Percentiles rank a stretch among this genome's conserved stretches.
phyloP scores from a whole-genome alignment of 2,113 vertebrate genomes.

The Limnothrissa miodon region DNA sequence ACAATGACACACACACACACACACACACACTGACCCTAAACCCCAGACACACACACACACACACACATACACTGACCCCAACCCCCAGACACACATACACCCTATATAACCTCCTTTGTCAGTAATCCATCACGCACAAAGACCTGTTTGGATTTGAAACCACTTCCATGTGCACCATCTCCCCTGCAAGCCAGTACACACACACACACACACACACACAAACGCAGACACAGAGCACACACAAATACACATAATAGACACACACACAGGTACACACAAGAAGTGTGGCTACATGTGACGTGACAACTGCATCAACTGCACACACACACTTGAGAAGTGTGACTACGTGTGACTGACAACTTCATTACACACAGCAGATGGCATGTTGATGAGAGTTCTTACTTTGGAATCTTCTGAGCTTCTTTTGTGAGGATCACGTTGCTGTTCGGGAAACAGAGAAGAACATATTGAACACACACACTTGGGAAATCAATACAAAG shows the following conservation, averaged over 20 bases:
- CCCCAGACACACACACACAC: constrained; percentile 7
- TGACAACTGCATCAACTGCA: too few species aligned
- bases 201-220: constrained; percentile 30
- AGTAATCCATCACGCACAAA: constrained; percentile 64
- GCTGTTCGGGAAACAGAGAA: constrained; percentile 57
- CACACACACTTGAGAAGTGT: not conserved
- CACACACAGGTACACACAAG: not conserved
- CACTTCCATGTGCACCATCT: constrained; percentile 67
- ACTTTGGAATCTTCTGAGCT: constrained; percentile 75
- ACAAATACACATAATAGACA: not conserved
- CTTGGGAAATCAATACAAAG: too few species aligned
- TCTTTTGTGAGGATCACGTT: constrained; percentile 73
- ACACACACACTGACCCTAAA: not conserved
- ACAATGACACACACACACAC: constrained; percentile 5
- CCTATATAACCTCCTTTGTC: constrained; percentile 49
- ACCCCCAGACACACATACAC: not conserved
- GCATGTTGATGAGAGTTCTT: constrained; percentile 47
- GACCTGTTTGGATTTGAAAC: constrained; percentile 67
- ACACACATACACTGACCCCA: constrained; percentile 24
- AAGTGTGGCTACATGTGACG: not conserved
- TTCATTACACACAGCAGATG: too few species aligned
- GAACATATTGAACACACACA: constrained; percentile 11
- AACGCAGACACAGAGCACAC: not conserved
- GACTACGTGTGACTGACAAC: too few species aligned
- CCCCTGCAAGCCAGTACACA: constrained; percentile 46